Percentiles rank a stretch among this genome's conserved stretches.
Evolutionary conservation across 1,140 invertebrate genomes (phyloP).

Genomic region (Bombus sibiricus): DNA sequence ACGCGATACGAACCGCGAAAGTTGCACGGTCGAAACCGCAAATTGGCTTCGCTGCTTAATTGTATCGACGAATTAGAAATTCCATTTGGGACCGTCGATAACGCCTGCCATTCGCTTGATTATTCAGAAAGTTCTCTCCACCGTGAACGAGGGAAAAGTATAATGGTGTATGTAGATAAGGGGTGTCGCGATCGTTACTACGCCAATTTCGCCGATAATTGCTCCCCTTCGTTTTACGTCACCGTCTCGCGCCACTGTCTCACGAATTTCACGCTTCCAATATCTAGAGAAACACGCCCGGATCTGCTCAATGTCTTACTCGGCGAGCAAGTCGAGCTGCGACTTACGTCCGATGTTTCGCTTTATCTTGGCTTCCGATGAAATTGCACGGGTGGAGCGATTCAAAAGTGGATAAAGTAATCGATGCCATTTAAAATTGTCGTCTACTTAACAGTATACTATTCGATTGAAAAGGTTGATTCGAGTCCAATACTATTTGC

Average conservation of each 20-base stretch:
- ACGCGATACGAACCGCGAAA: constrained; percentile 35
- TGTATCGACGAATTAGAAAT: constrained; percentile 67
- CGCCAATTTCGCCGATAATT: constrained; percentile 52
- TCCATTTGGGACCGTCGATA: constrained; percentile 53
- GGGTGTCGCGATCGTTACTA: constrained; percentile 31
- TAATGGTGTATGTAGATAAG: constrained; percentile 27
- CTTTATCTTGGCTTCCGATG: background rate
- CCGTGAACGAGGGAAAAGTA: constrained; percentile 18
- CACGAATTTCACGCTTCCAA: background rate
- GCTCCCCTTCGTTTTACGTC: background rate
- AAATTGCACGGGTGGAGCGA: background rate
- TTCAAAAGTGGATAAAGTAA: background rate
- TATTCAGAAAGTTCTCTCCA: constrained; percentile 59
- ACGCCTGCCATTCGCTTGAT: constrained; percentile 46
- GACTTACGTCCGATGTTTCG: background rate
- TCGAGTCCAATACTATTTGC: too few relatives aligned
- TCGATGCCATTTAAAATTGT: background rate
- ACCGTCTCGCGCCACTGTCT: background rate
- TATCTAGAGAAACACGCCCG: background rate
- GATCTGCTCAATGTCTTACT: background rate
- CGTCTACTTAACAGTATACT: too few relatives aligned
- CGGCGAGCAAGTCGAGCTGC: background rate
- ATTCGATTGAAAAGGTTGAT: too few relatives aligned
- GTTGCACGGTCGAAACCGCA: constrained; percentile 4
- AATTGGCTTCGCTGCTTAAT: constrained; percentile 47